Evolutionary conservation across 2,113 vertebrate species (phyloP), one percentile per base, ranked within the genome.

Genomic region (Pachyramphus minor): DNA sequence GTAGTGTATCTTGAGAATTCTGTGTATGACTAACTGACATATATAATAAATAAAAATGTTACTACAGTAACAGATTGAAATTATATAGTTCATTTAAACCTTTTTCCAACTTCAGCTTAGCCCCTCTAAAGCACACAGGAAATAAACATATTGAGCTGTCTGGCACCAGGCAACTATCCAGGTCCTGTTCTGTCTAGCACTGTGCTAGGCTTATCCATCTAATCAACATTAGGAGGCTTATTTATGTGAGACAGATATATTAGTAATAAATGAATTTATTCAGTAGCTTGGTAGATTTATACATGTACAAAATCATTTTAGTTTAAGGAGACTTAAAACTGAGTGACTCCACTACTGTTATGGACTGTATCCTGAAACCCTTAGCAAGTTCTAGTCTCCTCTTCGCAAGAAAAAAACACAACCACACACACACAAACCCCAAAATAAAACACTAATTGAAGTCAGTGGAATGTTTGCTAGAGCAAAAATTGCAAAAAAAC

Each of bases 51-150:
- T 97, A 95, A 41, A 71, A 84, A 96, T 95, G 90, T 97, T 96
- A 92, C 87, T 59, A 78, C 50, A 87, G 93, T 95, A 95, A 97
- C 91, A 93, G 93, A 94, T 56, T 93, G 82, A 96, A 98, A 96
- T 97, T 97, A 98, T 96, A 97, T 96, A 97, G 98, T 97, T 97
- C 92, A 96, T 98, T 98, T 97, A 97, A 96, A 97, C 88, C 66
- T 89, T 95, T 97, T 97, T 89, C 90, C 95, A 94, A 85, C 69
- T 83, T 83, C 33, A 58, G 50, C 49, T 93, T 78, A 87, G 42
- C 92, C 76, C 47, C 6, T 19, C 95, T 97, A 91, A 96, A 97
- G 97, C 91, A 94, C 96, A 95, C 97, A 98, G 97, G 97, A 98
- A 98, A 97, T 96, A 97, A 97, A 97, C 86, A 95, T 82, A 94